These are phyloP conservation scores for Misgurnus mizolepis DNA, from an alignment of 2,113 vertebrate species.

Conservation along the genomic window DNA sequence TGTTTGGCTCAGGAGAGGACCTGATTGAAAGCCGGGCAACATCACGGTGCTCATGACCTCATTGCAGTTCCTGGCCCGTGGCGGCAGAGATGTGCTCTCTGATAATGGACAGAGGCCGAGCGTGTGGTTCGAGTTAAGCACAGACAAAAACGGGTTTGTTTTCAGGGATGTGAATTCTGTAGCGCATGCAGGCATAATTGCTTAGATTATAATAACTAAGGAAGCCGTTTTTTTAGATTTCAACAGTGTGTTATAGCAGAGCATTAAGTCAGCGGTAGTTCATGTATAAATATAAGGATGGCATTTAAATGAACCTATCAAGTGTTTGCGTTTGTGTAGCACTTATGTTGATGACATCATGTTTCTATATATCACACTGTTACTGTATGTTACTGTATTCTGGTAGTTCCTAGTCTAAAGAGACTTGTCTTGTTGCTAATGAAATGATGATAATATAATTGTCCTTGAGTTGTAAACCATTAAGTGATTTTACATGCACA, in stretches of 20 bases:
- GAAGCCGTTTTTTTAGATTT: neutral
- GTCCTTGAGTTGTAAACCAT: no score
- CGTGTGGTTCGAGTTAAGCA: constrained; percentile 52
- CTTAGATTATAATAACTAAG: constrained; percentile 4
- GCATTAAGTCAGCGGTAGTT: neutral
- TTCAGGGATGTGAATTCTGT: neutral
- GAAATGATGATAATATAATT: no score
- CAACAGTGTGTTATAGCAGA: neutral
- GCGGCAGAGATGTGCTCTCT: constrained; percentile 36
- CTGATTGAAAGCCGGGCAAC: constrained; percentile 46
- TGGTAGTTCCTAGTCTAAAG: neutral
- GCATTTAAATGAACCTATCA: no score
- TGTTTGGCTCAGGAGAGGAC: constrained; percentile 32
- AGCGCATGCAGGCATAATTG: constrained; percentile 12
- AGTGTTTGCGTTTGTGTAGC: neutral
- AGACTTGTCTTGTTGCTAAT: neutral
- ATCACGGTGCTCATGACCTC: constrained; percentile 44
- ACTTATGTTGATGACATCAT: neutral
- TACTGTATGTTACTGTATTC: neutral
- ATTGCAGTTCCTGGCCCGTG: constrained; percentile 26
- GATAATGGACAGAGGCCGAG: constrained; percentile 43
- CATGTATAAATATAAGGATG: no score
- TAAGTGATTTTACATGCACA: no score
- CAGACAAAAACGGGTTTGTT: constrained; percentile 44
- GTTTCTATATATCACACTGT: neutral